Evolutionary conservation across 1,140 invertebrate species (phyloP).

Genomic region (Drosophila albomicans): DNA sequence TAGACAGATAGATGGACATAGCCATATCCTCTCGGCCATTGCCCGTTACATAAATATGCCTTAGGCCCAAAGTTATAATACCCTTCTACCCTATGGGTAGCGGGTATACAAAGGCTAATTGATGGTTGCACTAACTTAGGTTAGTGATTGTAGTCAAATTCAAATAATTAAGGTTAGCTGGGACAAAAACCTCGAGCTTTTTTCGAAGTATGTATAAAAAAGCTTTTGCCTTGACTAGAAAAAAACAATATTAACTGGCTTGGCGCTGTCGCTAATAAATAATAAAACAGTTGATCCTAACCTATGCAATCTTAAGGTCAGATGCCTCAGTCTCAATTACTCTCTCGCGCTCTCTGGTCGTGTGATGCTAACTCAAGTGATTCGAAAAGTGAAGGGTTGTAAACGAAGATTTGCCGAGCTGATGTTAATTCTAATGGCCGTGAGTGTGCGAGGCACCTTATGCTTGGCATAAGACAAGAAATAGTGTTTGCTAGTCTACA

Average conservation of each 20-base stretch:
- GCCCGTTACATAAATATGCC: no score
- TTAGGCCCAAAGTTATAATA: no score
- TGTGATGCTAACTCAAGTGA: not conserved
- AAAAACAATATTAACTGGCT: not conserved
- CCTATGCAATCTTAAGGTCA: conserved; percentile 33
- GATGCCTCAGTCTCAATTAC: not conserved
- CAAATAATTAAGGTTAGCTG: conserved; percentile 1
- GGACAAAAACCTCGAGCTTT: conserved; percentile 34
- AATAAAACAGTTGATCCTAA: conserved; percentile 43
- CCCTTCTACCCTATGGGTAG: no score
- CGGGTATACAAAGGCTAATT: no score
- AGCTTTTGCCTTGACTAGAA: conserved; percentile 25
- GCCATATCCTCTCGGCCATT: no score
- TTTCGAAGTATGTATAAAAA: not conserved
- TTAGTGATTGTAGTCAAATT: no score
- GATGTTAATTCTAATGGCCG: conserved; percentile 53
- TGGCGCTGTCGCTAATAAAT: not conserved
- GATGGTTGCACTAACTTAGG: not conserved
- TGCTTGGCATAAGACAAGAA: conserved; percentile 54
- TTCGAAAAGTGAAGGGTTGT: conserved; percentile 73
- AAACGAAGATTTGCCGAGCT: conserved; percentile 55
- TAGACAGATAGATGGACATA: no score
- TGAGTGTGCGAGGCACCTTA: conserved; percentile 25
- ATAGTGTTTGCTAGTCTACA: conserved; percentile 56
- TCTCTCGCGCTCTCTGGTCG: not conserved